Evolutionary conservation across 2,113 vertebrate species (phyloP).

Genomic region (Conger conger): DNA sequence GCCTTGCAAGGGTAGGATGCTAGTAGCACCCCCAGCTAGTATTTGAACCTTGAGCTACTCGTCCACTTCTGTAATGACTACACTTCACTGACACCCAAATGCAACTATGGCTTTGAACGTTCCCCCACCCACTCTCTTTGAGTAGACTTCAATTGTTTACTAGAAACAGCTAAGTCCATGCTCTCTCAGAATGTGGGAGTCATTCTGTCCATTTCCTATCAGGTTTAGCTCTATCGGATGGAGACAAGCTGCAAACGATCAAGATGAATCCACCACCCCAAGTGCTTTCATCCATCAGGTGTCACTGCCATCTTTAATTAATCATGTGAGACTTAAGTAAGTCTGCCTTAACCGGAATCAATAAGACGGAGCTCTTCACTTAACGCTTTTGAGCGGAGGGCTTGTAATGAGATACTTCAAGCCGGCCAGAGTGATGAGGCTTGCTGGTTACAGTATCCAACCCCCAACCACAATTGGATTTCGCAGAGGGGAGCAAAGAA

Average conservation of each 20-base stretch:
- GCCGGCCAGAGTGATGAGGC: not conserved
- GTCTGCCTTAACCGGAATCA: not conserved
- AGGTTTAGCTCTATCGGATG: not conserved
- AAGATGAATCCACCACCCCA: not conserved
- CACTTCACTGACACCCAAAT: not conserved
- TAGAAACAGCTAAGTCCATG: not conserved
- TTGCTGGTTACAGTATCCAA: not conserved
- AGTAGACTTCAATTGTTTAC: not conserved
- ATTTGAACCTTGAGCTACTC: not conserved
- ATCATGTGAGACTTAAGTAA: conserved; percentile 21
- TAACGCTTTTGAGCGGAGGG: not conserved
- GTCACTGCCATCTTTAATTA: conserved; percentile 17
- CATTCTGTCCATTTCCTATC: not conserved
- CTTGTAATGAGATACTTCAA: not conserved
- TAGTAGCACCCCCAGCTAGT: not conserved
- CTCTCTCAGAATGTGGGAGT: not conserved
- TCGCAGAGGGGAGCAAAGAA: not conserved
- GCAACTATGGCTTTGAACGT: not conserved
- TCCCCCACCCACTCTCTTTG: not conserved
- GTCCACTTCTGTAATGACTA: not conserved
- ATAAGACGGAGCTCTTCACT: conserved; percentile 11
- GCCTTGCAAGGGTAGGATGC: not conserved
- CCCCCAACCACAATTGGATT: conserved; percentile 4
- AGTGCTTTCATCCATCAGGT: not conserved
- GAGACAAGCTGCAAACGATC: not conserved